Evolutionary conservation across 2,888 invertebrate genomes (phyloP).

Genomic region (Allophyes oxyacanthae): DNA sequence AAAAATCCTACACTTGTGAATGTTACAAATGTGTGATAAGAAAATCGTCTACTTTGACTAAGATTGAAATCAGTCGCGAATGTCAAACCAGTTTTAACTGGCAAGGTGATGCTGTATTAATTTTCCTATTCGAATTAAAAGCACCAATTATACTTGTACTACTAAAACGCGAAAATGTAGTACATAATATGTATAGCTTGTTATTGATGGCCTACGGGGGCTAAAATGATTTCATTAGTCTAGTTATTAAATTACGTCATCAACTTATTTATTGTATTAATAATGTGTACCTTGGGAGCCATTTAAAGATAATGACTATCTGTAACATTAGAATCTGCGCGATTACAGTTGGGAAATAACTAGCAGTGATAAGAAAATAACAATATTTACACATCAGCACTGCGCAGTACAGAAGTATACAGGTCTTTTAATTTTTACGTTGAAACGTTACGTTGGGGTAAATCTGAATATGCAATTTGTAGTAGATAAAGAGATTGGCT

Average conservation of each 20-base stretch:
- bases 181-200: too few species aligned
- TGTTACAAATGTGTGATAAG: conserved; percentile 54
- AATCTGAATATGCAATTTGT: conserved; percentile 36
- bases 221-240: conserved; percentile 15
- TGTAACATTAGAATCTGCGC: conserved; percentile 38
- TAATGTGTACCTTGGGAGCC: conserved; percentile 12
- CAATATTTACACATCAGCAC: conserved; percentile 40
- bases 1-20: conserved; percentile 26
- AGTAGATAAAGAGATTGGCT: conserved; percentile 42
- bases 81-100: conserved; percentile 81
- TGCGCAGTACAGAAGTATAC: conserved; percentile 29
- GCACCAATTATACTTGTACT: conserved; percentile 33
- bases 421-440: not conserved
- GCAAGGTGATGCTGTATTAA: conserved; percentile 80
- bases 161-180: too few species aligned
- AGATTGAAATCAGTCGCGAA: conserved; percentile 76
- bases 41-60: conserved; percentile 62
- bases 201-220: conserved; percentile 6
- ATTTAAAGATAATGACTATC: conserved; percentile 42
- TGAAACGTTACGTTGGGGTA: conserved; percentile 19
- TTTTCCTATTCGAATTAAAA: conserved; percentile 69
- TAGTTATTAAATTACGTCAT: conserved; percentile 7
- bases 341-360: conserved; percentile 48
- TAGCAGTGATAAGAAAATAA: conserved; percentile 39
- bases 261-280: conserved; percentile 29